Base-by-base conservation (phyloP, 2,888 invertebrate species). In the Idaea dimidiata region DNA sequence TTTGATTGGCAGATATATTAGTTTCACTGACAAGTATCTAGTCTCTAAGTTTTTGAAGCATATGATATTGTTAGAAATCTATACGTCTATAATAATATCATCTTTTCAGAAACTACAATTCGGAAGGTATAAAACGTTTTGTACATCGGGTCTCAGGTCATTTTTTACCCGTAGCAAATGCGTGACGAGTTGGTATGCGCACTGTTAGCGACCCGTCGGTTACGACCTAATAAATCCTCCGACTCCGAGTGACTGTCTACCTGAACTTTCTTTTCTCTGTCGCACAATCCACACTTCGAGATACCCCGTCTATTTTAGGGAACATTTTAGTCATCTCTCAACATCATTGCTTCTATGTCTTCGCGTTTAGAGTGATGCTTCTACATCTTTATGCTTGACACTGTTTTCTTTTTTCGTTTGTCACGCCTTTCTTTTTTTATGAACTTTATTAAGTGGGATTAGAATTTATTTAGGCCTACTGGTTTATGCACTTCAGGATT, bases 161-260 rank as follows among this genome's bases (percentile, higher is more conserved):
- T 43, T 43, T 43, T 10, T 43, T 43, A 43, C 43, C 43, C 43
- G 43, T 43, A 43, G 73, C 69, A 69, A 78, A 77, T 75, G 78
- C 78, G 78, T 83, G 84, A 75, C 81, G 82, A 79, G 56, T 18
- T 18, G 17, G 80, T 77, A 65, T 69, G 73, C 74, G 70, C 68
- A 77, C 76, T 83, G 83, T 77, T 76, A 83, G 78, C 86, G 87
- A 85, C 88, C 86, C 86, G 78, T 82, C 81, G 82, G 88, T 90
- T 90, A 91, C 89, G 89, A 88, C 89, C 91, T 88, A 91, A 90
- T 91, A 91, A 90, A 91, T 90, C 89, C 87, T 78, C 81, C 82
- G 75, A 76, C 69, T 75, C 76, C 79, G 77, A 76, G 81, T 81
- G 76, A 78, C 81, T 80, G 78, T 79, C 87, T 89, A 89, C 90